Evolutionary conservation across 2,797 vertebrate species (phyloP).

Genomic region (Pampus argenteus): DNA sequence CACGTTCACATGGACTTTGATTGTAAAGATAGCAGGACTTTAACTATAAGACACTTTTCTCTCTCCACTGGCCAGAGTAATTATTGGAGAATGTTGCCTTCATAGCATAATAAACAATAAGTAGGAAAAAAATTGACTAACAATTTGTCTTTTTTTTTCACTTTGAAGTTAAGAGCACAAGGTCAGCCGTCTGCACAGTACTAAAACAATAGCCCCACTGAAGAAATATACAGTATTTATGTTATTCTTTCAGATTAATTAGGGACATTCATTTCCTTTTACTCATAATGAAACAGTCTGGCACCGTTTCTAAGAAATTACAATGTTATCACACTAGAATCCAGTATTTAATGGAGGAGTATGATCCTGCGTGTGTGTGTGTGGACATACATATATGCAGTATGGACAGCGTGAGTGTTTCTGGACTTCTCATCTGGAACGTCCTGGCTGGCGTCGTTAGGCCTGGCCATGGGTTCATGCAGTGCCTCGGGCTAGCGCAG

Average conservation of each 20-base stretch:
- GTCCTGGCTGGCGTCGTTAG: constrained; percentile 48
- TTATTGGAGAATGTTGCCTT: constrained; percentile 53
- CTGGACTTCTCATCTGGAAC: constrained; percentile 34
- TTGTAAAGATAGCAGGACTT: constrained; percentile 32
- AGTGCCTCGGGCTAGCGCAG: constrained; percentile 54
- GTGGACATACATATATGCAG: constrained; percentile 10
- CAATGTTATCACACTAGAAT: constrained; percentile 33
- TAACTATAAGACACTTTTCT: constrained; percentile 25
- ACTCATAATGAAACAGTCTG: constrained; percentile 62
- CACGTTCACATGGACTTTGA: constrained; percentile 36
- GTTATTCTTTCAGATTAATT: constrained; percentile 72
- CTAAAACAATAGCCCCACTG: constrained; percentile 53
- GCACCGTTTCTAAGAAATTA: constrained; percentile 55
- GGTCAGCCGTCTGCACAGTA: constrained; percentile 47
- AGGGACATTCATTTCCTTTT: constrained; percentile 62
- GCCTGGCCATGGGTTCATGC: constrained; percentile 54
- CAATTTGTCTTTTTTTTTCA: constrained; percentile 48
- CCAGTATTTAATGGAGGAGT: constrained; percentile 29
- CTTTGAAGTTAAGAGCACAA: constrained; percentile 68
- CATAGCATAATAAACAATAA: constrained; percentile 71
- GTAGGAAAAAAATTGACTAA: constrained; percentile 37
- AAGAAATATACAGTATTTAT: constrained; percentile 54
- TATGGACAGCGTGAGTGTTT: constrained; percentile 4
- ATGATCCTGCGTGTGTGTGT: background rate
- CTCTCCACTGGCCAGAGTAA: constrained; percentile 39